Base-by-base conservation (phyloP, 2,113 vertebrate genomes). In the Takifugu bimaculatus region DNA sequence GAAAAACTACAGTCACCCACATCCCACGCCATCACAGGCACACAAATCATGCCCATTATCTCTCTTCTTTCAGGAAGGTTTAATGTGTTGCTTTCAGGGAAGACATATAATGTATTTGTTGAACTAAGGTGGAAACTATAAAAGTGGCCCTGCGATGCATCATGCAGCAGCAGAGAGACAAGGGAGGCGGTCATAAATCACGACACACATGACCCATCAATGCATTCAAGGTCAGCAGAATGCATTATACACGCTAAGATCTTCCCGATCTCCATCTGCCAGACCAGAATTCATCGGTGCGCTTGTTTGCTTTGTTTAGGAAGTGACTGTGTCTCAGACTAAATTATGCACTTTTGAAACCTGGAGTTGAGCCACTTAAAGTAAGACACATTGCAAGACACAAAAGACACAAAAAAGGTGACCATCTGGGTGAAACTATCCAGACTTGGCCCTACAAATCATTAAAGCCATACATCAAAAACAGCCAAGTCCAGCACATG, bases 391-490 rank as follows among this genome's bases (percentile, higher is more conserved):
- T 50, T 62, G 57, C 13, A 42, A 54, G 25, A 68, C 52, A 28
- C 6, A 58, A 52, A 50, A 55, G 5, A 35, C 45, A 15, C 50
- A 35, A 62, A 13, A 57, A 70, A 65, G 71, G 72, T 76, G 72
- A 78, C 72, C 72, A 72, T 72, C 25, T 49, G 57, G 32, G n/a
- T 81, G 73, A 85, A 74, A 77, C 63, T 64, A 80, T 77, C 52
- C 79, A 85, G 70, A 77, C 81, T 75, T 74, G 66, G 65, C 65
- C 43, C 60, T 13, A 60, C 27, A 60, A 70, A 74, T 75, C 69
- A 4, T 57, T 49, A 57, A 57, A 62, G 32, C 48, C 55, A 73
- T 80, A 69, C 47, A 60, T 86, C 70, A 78, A 71, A 78, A 69
- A 50, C 15, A 65, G 47, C 43, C 53, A 75, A 63, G 13, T 60